Evolutionary conservation across 2,888 invertebrate species (phyloP), one percentile per base, ranked within the genome.

Genomic region (Apodemia mormo): DNA sequence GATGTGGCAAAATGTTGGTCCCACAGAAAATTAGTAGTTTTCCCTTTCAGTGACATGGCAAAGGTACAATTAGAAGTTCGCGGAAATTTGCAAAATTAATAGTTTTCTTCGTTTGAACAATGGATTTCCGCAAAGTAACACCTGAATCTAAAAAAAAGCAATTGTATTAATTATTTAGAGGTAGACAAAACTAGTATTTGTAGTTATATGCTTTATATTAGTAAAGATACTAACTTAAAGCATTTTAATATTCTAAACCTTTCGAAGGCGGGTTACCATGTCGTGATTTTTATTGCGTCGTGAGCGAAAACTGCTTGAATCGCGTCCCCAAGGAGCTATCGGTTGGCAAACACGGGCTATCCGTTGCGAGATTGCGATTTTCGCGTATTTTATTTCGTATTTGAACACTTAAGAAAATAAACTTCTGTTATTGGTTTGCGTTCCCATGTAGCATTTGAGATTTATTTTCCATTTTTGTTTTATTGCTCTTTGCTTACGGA

Each of bases 281-380:
- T 72, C 74, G 82, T 82, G 82, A 80, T 87, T 86, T 87, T 88
- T 86, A 89, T 89, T 88, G 88, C 84, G 81, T 83, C 82, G 81
- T 79, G 82, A 83, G 84, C 81, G 82, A 79, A 81, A 82, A 81
- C 81, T 61, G 79, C 80, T 83, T 81, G 84, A 84, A 81, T 79
- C 79, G 79, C 49, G 64, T 64, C 68, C 68, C 68, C 65, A 64
- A 64, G 68, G 65, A 65, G 65, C 68, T 64, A 52, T 52, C 65
- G 65, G 65, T 58, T 65, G 40, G 40, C 68, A 69, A 69, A 69
- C 68, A 65, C 54, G 61, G 33, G 75, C 82, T 86, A 75, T 76
- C 74, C 76, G 74, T 73, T 73, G 74, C 75, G 70, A 74, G 76
- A 77, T 78, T 74, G 76, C 71, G 73, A 75, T 76, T 74, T 73